phyloP scores from a whole-genome alignment of 1,140 invertebrate genomes.

The Olivierus martensii region DNA sequence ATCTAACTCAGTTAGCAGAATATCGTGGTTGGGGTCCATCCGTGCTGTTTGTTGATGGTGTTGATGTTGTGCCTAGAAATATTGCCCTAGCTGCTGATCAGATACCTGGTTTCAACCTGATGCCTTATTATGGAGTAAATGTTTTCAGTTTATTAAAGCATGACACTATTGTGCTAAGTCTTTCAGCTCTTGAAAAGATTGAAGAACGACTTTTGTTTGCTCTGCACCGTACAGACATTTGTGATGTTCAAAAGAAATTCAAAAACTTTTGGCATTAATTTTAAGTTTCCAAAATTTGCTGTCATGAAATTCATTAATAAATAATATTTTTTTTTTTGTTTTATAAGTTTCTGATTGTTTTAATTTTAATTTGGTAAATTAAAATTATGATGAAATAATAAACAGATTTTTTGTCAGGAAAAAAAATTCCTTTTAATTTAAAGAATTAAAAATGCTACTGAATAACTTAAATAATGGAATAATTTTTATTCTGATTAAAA shows the following conservation, averaged over 20 bases:
- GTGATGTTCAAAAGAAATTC: background rate
- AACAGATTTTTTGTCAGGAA: too few species aligned
- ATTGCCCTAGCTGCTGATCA: slow-evolving; percentile 60
- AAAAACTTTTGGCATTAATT: too few species aligned
- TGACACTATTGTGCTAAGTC: slow-evolving; percentile 79
- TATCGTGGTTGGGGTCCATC: slow-evolving; percentile 85
- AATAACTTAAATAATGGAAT: too few species aligned
- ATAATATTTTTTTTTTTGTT: too few species aligned
- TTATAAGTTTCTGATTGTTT: too few species aligned
- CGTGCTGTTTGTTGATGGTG: slow-evolving; percentile 77
- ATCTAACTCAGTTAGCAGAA: slow-evolving; percentile 62
- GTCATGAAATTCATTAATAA: too few species aligned
- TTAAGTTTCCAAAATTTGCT: too few species aligned
- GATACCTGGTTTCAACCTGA: slow-evolving; percentile 74
- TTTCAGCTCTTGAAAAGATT: slow-evolving; percentile 63
- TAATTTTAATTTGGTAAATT: too few species aligned
- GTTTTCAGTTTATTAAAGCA: slow-evolving; percentile 85
- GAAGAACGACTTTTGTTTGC: slow-evolving; percentile 72
- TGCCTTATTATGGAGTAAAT: slow-evolving; percentile 83
- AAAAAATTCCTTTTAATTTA: too few species aligned
- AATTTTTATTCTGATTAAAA: too few species aligned
- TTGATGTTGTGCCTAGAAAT: slow-evolving; percentile 72
- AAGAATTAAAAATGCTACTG: too few species aligned
- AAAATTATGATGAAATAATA: too few species aligned
- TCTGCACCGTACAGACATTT: slow-evolving; percentile 47